phyloP scores from a whole-genome alignment of 2,888 invertebrate species.

The Taphrorychus bicolor region DNA sequence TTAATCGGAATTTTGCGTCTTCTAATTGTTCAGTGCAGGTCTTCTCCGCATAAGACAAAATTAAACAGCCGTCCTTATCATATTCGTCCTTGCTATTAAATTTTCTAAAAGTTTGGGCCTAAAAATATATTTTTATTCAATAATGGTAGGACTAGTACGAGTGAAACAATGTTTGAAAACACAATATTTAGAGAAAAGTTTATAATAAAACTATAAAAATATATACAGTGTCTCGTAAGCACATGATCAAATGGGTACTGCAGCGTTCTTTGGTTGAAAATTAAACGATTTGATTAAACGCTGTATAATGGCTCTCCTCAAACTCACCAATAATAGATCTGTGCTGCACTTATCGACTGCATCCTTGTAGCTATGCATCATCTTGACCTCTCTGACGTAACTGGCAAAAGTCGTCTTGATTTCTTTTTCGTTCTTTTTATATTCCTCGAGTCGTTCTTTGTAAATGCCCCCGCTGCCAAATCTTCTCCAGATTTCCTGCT shows the following conservation, averaged over 20 bases:
- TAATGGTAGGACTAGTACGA: too few species aligned
- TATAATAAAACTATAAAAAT: neutral
- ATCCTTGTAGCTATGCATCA: conserved; percentile 34
- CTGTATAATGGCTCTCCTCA: too few species aligned
- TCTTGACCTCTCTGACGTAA: conserved; percentile 41
- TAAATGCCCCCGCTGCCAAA: conserved; percentile 33
- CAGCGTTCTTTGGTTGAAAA: too few species aligned
- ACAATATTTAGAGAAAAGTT: neutral
- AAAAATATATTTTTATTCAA: conserved; percentile 5
- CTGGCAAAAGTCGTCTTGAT: conserved; percentile 28
- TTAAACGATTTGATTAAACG: too few species aligned
- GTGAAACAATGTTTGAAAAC: too few species aligned
- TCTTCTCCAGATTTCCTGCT: conserved; percentile 42
- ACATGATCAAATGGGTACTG: too few species aligned
- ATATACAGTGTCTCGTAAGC: too few species aligned
- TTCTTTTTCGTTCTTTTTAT: conserved; percentile 42
- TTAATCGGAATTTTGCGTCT: conserved; percentile 41
- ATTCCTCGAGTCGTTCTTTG: conserved; percentile 39
- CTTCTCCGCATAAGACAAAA: conserved; percentile 36
- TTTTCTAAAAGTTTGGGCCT: conserved; percentile 43
- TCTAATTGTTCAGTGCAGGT: conserved; percentile 43
- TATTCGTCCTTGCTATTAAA: conserved; percentile 33
- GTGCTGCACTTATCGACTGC: conserved; percentile 38
- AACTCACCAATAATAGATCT: conserved; percentile 43
- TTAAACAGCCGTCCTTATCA: conserved; percentile 22